These are phyloP conservation scores for Diplogasteroides magnus DNA, from an alignment of 1,140 invertebrate species.

Conservation along the genomic window DNA sequence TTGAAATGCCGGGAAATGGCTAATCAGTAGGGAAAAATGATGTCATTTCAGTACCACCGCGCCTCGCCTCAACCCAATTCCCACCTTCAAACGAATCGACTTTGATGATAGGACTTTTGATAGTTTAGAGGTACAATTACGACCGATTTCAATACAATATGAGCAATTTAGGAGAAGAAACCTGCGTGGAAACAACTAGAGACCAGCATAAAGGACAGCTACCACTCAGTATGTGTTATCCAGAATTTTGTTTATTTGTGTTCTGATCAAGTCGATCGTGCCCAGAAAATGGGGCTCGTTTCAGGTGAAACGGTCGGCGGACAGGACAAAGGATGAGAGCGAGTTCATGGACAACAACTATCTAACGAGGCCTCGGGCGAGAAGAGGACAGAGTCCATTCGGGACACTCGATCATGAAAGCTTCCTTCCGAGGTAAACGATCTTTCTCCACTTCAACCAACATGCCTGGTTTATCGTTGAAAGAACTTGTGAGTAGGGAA, in stretches of 20 bases:
- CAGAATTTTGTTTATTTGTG: neutral
- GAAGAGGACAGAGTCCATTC: conserved; percentile 41
- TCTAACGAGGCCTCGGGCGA: conserved; percentile 25
- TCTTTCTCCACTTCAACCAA: too few species aligned
- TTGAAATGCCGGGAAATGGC: too few species aligned
- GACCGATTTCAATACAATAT: neutral
- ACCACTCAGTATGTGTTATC: conserved; percentile 38
- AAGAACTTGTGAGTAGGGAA: too few species aligned
- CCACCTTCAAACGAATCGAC: conserved; percentile 46
- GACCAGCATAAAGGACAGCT: conserved; percentile 49
- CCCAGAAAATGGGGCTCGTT: conserved; percentile 1
- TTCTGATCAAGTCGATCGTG: neutral
- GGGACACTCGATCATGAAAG: conserved; percentile 43
- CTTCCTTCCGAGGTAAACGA: conserved; percentile 35
- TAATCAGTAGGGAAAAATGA: too few species aligned
- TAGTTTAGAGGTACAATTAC: neutral
- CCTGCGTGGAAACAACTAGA: conserved; percentile 51
- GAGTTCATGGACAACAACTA: conserved; percentile 42
- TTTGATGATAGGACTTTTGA: conserved; percentile 49
- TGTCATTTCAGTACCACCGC: conserved; percentile 25
- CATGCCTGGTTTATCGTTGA: too few species aligned
- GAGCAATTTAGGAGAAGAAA: conserved; percentile 28
- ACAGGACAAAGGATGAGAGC: conserved; percentile 42
- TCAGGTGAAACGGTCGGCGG: conserved; percentile 44
- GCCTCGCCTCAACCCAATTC: conserved; percentile 30